Percentiles rank a stretch among this genome's conserved stretches.
Evolutionary conservation across 1,140 invertebrate genomes (phyloP).

Genomic region (Ceratosolen solmsi): DNA sequence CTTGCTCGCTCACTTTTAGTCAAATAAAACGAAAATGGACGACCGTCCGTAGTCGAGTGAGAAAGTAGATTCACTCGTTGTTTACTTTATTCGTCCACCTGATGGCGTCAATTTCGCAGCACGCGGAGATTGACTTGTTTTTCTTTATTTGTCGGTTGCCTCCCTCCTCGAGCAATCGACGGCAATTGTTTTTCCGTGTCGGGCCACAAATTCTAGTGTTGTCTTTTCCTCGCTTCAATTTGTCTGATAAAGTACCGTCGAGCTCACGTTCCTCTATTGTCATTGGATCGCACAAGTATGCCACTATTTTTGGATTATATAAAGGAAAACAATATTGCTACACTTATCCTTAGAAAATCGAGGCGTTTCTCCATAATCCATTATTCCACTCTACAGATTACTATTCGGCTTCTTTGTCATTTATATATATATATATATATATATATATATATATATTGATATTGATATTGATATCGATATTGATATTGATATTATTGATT

Average conservation of each 20-base stretch:
- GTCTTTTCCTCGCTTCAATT: conserved; percentile 46
- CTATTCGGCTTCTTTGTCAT: too few relatives aligned
- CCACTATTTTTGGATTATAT: conserved; percentile 31
- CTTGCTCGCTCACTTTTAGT: conserved; percentile 30
- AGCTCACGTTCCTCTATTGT: neutral
- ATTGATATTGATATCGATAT: too few relatives aligned
- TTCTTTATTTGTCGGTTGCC: conserved; percentile 23
- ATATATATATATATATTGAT: too few relatives aligned
- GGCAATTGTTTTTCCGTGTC: conserved; percentile 33
- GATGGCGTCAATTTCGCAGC: conserved; percentile 46
- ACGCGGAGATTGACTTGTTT: conserved; percentile 48
- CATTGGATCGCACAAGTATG: conserved; percentile 1
- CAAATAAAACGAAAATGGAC: conserved; percentile 35
- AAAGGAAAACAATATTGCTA: neutral
- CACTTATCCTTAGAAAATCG: neutral
- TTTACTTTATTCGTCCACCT: conserved; percentile 48
- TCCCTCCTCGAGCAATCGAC: neutral
- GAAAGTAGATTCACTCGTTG: conserved; percentile 27
- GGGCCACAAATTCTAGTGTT: conserved; percentile 34
- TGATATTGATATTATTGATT: too few relatives aligned
- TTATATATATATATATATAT: too few relatives aligned
- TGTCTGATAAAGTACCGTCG: conserved; percentile 20
- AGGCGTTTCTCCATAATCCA: neutral
- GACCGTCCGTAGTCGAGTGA: neutral
- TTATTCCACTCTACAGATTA: neutral